A percentile compares a stretch with the other conserved stretches of the same genome.
phyloP scores from a whole-genome alignment of 2,797 vertebrate genomes.

The Lacerta agilis region DNA sequence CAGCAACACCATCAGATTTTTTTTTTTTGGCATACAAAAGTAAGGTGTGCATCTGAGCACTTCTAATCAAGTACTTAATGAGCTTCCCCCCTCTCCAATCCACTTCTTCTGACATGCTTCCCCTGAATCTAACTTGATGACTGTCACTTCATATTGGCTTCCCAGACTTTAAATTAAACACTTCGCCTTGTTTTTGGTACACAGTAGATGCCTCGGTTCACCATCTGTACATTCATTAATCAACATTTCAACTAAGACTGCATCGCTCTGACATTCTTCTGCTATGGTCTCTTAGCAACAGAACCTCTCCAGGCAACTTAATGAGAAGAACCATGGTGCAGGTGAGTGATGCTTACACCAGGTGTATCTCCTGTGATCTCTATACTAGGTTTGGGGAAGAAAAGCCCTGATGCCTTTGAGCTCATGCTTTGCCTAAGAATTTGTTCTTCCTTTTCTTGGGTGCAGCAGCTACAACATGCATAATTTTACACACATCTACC shows the following conservation, averaged over 20 bases:
- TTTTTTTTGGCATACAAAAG: not conserved
- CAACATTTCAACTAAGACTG: constrained; percentile 41
- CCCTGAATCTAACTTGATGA: constrained; percentile 15
- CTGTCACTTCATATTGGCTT: not conserved
- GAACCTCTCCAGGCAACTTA: constrained; percentile 26
- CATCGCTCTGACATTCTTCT: not conserved
- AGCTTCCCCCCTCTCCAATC: constrained; percentile 3
- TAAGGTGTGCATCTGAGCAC: not conserved
- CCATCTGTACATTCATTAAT: constrained; percentile 28
- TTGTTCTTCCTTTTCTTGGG: too few relatives aligned
- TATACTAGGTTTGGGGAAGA: not conserved
- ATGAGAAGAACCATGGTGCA: constrained; percentile 13
- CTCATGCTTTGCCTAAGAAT: too few relatives aligned
- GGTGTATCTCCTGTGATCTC: constrained; percentile 1
- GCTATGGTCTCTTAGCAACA: constrained; percentile 18
- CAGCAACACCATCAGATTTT: not conserved
- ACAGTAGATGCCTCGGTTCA: constrained; percentile 12
- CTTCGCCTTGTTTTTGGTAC: not conserved
- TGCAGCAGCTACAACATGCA: too few relatives aligned
- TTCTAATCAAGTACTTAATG: constrained; percentile 33
- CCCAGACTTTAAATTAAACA: constrained; percentile 12
- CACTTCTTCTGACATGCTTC: not conserved
- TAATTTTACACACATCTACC: too few relatives aligned
- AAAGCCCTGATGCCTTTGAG: not conserved
- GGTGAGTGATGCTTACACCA: not conserved